These are phyloP conservation scores for Puffinus mauretanicus DNA, from an alignment of 2,113 vertebrate genomes.

Conservation along the genomic window DNA sequence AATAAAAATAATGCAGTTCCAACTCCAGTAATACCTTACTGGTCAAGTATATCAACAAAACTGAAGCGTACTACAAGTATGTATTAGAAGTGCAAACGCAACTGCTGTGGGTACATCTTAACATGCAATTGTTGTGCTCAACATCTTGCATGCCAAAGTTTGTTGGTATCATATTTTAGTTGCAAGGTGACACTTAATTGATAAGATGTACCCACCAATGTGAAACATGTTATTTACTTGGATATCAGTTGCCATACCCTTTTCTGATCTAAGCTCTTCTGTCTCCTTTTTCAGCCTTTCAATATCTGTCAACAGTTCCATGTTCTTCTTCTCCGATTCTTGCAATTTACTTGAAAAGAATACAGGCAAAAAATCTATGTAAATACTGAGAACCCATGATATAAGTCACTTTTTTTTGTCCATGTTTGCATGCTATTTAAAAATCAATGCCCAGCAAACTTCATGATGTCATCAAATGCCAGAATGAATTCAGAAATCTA, in stretches of 20 bases:
- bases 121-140: background rate
- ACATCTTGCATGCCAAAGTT: background rate
- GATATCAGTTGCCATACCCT: conserved; percentile 80
- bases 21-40: background rate
- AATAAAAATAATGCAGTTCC: background rate
- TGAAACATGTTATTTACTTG: conserved; percentile 28
- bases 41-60: background rate
- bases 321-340: conserved; percentile 91
- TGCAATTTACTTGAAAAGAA: conserved; percentile 89
- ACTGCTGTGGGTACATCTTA: background rate
- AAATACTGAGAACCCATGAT: background rate
- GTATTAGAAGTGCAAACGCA: background rate
- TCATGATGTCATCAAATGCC: background rate
- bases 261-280: conserved; percentile 90
- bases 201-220: conserved; percentile 24
- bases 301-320: conserved; percentile 89
- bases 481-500: background rate
- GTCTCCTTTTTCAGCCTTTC: conserved; percentile 93
- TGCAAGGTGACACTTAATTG: background rate
- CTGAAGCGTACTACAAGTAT: rapidly evolving
- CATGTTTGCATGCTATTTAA: background rate
- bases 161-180: background rate
- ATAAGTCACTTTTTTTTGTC: background rate
- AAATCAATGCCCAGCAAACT: background rate
- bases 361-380: background rate